Base-by-base conservation (phyloP, 2,888 invertebrate species). In the Sycophila texana region DNA sequence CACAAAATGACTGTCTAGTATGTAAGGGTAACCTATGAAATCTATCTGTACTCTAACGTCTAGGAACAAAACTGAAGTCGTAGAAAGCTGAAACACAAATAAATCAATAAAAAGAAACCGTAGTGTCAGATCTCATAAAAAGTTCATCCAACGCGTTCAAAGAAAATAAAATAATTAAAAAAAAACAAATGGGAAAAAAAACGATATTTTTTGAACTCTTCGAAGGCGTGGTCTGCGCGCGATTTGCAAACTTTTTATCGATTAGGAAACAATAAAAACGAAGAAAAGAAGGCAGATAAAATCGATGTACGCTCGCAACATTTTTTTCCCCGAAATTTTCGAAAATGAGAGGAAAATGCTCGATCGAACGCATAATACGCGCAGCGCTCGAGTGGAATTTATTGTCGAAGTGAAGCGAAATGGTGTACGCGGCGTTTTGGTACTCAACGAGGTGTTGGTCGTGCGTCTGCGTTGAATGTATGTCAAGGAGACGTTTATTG, bases 1-100 rank as follows among this genome's bases (percentile, higher is more conserved):
- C 77, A 79, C 76, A 66, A 76, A 80, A 79, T 79, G 81, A 81
- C 81, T 81, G 81, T 81, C 71, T 81, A 81, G 81, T 74, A 65
- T 53, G 16, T 81, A 81, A 81, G 73, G 66, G 22, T 73, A 73
- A 78, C 63, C 26, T 61, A 61, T 47, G 72, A 74, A 75, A 68
- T 68, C 71, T 67, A 77, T 57, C 47, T 73, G 73, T 80, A 68
- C 77, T 72, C 68, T 74, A 70, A 65, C 20, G 51, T 72, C 47
- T 75, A 79, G 66, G 1, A 65, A 22, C n/a, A 67, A 49, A 53
- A 18, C 13, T 53, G 26, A 51, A 53, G 18, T 39, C 14, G 18
- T 26, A 51, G 49, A 60, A 61, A 66, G 47, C 53, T 58, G 16
- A 55, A 30, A 22, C 4, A 47, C n/a, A 61, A 72, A 67, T 63